Percentiles rank a stretch among this genome's conserved stretches.
Conservation (phyloP, 2,113 vertebrate genomes). For the Syrmaticus mikado region DNA sequence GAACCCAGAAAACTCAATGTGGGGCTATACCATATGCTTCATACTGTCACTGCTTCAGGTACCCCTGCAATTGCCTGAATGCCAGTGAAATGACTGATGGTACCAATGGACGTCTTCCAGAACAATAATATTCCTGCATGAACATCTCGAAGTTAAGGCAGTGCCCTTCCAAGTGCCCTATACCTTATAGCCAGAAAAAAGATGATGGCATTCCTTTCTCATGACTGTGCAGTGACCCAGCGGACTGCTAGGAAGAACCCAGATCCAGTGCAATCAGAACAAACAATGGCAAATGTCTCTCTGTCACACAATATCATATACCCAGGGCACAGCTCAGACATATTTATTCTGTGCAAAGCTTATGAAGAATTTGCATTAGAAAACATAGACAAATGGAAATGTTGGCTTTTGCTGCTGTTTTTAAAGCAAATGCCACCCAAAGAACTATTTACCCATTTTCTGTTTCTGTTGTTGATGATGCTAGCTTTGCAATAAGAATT, state of each 20-base stretch:
- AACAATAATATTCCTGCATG: neutral
- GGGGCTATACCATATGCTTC: neutral
- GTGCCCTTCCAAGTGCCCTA: neutral
- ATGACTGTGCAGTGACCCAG: neutral
- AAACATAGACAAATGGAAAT: constrained; percentile 66
- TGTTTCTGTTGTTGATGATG: constrained; percentile 44
- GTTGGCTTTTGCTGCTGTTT: constrained; percentile 51
- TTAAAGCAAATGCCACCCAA: constrained; percentile 54
- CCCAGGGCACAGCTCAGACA: constrained; percentile 49
- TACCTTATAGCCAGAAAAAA: neutral
- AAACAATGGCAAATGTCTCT: constrained; percentile 6
- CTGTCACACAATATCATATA: neutral
- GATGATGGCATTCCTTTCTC: neutral
- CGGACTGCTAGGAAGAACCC: constrained; percentile 36
- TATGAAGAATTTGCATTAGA: constrained; percentile 56
- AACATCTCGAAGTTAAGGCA: neutral
- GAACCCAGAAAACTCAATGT: neutral
- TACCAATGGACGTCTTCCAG: neutral
- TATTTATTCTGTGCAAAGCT: constrained; percentile 49
- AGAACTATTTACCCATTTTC: constrained; percentile 61
- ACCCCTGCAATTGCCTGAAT: neutral
- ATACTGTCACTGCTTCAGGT: neutral
- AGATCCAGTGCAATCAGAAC: constrained; percentile 39
- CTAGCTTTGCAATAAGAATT: constrained; percentile 29
- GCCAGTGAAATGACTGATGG: neutral